These are phyloP conservation scores for Aphidoletes aphidimyza DNA, from an alignment of 2,888 invertebrate genomes.

Conservation along the genomic window DNA sequence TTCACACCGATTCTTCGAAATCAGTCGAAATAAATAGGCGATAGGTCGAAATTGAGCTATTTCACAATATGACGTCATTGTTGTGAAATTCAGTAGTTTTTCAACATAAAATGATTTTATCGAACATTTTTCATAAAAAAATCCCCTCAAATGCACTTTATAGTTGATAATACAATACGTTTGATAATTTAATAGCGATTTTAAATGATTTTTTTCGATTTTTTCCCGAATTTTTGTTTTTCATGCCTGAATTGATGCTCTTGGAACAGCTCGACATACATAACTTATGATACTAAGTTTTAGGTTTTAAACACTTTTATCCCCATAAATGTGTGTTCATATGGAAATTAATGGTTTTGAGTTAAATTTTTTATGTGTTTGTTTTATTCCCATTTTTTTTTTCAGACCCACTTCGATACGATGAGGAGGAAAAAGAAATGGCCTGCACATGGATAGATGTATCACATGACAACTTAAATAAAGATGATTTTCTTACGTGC, in stretches of 20 bases:
- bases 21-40: too few relatives aligned
- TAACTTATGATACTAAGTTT: too few relatives aligned
- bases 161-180: not conserved
- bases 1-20: not conserved
- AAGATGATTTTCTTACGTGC: not conserved
- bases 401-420: not conserved
- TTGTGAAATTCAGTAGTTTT: slow-evolving; percentile 51
- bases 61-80: slow-evolving; percentile 53
- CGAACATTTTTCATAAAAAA: not conserved
- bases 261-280: not conserved
- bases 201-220: not conserved
- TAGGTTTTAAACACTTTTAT: too few relatives aligned
- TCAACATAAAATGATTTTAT: not conserved
- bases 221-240: not conserved
- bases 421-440: not conserved
- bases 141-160: too few relatives aligned
- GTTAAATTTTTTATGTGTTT: too few relatives aligned
- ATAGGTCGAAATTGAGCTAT: not conserved
- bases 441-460: not conserved
- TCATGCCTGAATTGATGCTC: not conserved
- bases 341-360: too few relatives aligned
- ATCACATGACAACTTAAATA: not conserved
- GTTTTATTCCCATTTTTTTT: not conserved
- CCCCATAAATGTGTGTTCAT: too few relatives aligned
- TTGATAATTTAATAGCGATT: not conserved